Evolutionary conservation across 2,797 vertebrate species (phyloP), one percentile per base, ranked within the genome.

Genomic region (Silurus aristotelis): DNA sequence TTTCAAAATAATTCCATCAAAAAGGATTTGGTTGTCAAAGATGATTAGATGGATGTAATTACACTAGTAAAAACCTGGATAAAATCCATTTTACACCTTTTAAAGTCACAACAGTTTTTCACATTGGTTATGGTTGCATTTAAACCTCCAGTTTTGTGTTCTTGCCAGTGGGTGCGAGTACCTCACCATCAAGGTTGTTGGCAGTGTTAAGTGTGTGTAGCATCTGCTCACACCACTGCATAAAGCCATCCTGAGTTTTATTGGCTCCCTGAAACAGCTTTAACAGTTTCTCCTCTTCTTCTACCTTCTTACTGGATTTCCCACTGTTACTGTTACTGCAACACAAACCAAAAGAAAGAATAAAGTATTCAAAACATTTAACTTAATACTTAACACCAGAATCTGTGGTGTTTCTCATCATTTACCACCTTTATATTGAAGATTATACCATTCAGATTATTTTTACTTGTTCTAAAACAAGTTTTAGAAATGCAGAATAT

Each of bases 141-240:
- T 61, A 61, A 22, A 78, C 75, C 19, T 73, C 10, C 8, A 25
- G 4, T 10, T 43, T 1, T 58, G 25, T 43, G 17, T 55, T 75
- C 43, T 67, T 46, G 61, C 0, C 6, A 10, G 73, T 63, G 27
- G 46, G 55, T 71, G 70, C 15, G 13, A 77, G n/a, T 63, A 43
- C 92, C 96, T 97, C 94, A 99, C 98, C 98, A 91, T 99, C 98
- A 92, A 99, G 95, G 91, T 99, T 99, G 95, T 99, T 98, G 94
- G 98, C 98, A 55, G 97, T 98, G 94, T 99, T 99, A 92, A 99
- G 97, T 63, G 95, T 96, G 94, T 99, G 98, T 92, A 99, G 95
- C 86, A 97, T 98, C 94, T 99, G 97, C 94, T 99, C 98, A 94
- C 98, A 99, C 98, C 98, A 99, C 90, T 97, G 97, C 94, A 97